Evolutionary conservation across 2,113 vertebrate species (phyloP).

Genomic region (Oceanodroma tethys): DNA sequence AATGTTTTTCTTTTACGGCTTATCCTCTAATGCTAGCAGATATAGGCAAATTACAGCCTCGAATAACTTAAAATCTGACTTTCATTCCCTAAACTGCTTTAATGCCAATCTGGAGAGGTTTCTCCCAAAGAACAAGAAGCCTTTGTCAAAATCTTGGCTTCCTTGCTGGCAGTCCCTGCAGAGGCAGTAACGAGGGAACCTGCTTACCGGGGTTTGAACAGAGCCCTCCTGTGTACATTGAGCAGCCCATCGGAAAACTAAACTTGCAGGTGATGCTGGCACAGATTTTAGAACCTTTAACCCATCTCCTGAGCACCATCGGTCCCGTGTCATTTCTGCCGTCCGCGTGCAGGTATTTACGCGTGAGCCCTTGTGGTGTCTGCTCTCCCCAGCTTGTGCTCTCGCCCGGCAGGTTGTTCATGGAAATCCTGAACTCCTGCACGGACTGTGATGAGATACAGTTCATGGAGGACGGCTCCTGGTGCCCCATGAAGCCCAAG

Average conservation of each 20-base stretch:
- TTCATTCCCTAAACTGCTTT: not conserved
- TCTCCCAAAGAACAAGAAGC: not conserved
- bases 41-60: not conserved
- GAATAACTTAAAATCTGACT: not conserved
- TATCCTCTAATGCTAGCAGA: not conserved
- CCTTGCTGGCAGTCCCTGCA: not conserved
- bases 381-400: not conserved
- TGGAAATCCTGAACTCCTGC: constrained; percentile 80
- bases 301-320: not conserved
- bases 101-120: not conserved
- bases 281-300: accelerated
- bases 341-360: accelerated
- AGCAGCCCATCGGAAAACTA: accelerated
- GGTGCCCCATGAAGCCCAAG: constrained; percentile 79
- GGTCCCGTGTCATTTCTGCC: not conserved
- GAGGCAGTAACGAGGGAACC: not conserved
- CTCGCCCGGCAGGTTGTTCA: constrained; percentile 58
- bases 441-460: constrained; percentile 79
- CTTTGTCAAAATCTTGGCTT: not conserved
- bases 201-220: not conserved
- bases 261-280: not conserved
- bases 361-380: accelerated
- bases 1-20: not conserved
- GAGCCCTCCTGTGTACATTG: not conserved
- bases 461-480: constrained; percentile 80